phyloP scores from a whole-genome alignment of 2,797 vertebrate genomes.

The Pelodytes ibericus region DNA sequence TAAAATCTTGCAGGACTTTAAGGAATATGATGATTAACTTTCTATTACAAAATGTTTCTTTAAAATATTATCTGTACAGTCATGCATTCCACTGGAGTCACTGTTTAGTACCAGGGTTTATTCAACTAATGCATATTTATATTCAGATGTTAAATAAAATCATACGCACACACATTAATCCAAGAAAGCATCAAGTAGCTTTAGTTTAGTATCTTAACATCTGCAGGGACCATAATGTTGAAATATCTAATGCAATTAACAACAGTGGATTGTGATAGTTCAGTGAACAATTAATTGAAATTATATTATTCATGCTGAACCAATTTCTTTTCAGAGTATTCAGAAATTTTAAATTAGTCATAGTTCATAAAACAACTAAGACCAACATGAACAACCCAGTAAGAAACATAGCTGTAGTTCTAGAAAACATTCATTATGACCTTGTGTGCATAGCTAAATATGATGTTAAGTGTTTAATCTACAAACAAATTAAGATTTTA shows the following conservation, averaged over 20 bases:
- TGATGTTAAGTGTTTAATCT: too few species aligned
- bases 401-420: too few species aligned
- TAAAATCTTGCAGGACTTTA: too few species aligned
- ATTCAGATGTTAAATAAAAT: conserved; percentile 41
- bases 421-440: too few species aligned
- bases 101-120: not conserved
- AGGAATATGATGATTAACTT: too few species aligned
- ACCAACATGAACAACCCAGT: not conserved
- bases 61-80: too few species aligned
- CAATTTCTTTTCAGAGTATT: conserved; percentile 1
- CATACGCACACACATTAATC: conserved; percentile 24
- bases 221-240: conserved; percentile 38
- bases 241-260: conserved; percentile 42
- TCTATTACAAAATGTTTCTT: too few species aligned
- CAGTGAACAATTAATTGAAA: conserved; percentile 24
- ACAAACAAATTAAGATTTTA: too few species aligned
- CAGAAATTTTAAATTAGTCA: not conserved
- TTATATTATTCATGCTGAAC: conserved; percentile 12
- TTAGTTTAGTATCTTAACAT: conserved; percentile 27
- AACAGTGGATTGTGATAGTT: conserved; percentile 21
- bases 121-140: conserved; percentile 47
- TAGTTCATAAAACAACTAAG: not conserved
- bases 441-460: too few species aligned
- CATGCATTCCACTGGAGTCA: too few species aligned
- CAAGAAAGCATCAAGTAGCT: conserved; percentile 22